Evolutionary conservation across 2,113 vertebrate genomes (phyloP), one percentile per base, ranked within the genome.

Genomic region (Cyprinodon variegatus): DNA sequence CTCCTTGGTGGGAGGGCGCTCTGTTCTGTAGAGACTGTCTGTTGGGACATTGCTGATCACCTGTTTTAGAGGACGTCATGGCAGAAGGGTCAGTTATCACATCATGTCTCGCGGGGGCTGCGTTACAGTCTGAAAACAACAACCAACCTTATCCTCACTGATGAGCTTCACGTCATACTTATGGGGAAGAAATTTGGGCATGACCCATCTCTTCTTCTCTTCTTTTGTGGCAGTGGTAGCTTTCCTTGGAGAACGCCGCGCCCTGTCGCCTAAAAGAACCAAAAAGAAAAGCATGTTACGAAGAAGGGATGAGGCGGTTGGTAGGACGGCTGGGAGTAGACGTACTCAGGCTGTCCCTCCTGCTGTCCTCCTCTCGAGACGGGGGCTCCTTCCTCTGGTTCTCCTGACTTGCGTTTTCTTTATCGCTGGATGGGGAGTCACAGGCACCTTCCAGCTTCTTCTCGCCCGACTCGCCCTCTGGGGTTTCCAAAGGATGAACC

Each of bases 1-100:
- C 92, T 99, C 98, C 87, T 99, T 99, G 91, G 97, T 99, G 43
- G 98, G 98, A 63, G 98, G 98, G 0, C 98, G 95, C 73, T 99
- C 98, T 0, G 97, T 96, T 53, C 98, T 95, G 72, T 92, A 94
- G 46, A 99, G 94, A 83, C 96, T 98, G 70, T 98, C 97, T 39
- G 87, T 94, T 39, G 98, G 98, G 43, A 99, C 98, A 0, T 95
- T 95, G 83, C 96, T 98, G 89, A 99, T 97, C 75, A 98, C 96
- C 97, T 99, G 76, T 70, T 70, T 41, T 39, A 45, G 38, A 81
- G n/a, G 40, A n/a, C 2, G 46, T 3, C 6, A 9, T n/a, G 62
- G 59, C 66, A 63, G 4, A 9, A 61, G 29, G 2, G 22, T 59
- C 1, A 59, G 8, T 1, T 3, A 12, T 0, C 11, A 4, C 4